Evolutionary conservation across 2,113 vertebrate genomes (phyloP).

Genomic region (Poeciliopsis retropinna): DNA sequence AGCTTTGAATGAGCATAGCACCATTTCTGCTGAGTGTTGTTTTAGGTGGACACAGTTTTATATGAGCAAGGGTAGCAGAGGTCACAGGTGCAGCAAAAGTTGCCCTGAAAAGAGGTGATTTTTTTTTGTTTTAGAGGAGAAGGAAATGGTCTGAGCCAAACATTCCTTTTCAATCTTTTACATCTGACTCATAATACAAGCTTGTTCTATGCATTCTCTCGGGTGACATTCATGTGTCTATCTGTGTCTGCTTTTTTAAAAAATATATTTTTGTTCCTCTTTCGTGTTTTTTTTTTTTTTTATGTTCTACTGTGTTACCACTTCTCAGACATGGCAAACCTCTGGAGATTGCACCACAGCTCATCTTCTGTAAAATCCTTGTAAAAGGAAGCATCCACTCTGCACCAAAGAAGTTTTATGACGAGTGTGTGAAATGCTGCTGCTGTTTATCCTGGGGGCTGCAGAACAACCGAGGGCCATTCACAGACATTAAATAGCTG

Average conservation of each 20-base stretch:
- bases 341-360: slow-evolving; percentile 22
- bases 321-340: slow-evolving; percentile 23
- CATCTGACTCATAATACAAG: neutral
- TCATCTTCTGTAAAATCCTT: slow-evolving; percentile 33
- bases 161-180: neutral
- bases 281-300: slow-evolving; percentile 5
- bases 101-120: neutral
- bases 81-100: neutral
- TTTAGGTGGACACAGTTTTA: slow-evolving; percentile 3
- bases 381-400: neutral
- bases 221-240: neutral
- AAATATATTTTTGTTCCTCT: slow-evolving; percentile 1
- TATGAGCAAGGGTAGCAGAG: neutral
- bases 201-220: slow-evolving; percentile 1
- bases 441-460: neutral
- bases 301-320: neutral
- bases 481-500: neutral
- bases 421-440: neutral
- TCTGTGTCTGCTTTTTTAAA: slow-evolving; percentile 3
- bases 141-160: neutral
- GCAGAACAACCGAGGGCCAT: neutral
- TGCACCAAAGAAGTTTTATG: neutral
- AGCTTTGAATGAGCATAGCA: slow-evolving; percentile 5
- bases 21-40: slow-evolving; percentile 11
- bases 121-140: slow-evolving; percentile 7